Evolutionary conservation across 1,140 invertebrate genomes (phyloP).

Genomic region (Drosophila watanabei): DNA sequence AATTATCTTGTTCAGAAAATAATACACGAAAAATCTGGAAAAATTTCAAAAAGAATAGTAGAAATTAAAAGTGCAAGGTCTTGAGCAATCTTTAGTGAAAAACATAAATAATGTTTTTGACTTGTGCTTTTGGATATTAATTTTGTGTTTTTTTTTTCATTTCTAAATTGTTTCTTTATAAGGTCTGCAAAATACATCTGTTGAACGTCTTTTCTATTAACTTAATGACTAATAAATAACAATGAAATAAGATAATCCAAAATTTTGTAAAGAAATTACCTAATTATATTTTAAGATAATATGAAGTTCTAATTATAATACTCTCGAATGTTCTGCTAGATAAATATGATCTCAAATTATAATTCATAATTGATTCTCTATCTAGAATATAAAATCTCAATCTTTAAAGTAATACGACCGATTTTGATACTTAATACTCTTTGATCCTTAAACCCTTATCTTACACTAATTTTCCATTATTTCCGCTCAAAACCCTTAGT

Average conservation of each 20-base stretch:
- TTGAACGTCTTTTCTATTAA: background rate
- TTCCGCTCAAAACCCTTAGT: slow-evolving; percentile 30
- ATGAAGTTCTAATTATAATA: background rate
- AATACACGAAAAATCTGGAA: background rate
- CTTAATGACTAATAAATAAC: background rate
- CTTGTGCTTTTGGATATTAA: background rate
- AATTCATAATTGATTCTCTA: background rate
- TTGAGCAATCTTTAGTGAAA: background rate
- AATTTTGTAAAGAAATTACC: too few relatives aligned
- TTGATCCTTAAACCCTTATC: background rate
- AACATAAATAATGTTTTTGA: background rate
- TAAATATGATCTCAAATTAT: background rate
- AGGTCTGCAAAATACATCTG: background rate
- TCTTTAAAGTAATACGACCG: too few relatives aligned
- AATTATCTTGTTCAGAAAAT: too few relatives aligned
- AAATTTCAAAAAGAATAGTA: too few relatives aligned
- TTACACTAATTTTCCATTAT: background rate
- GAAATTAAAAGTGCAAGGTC: too few relatives aligned
- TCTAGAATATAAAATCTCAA: background rate
- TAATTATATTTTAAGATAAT: background rate
- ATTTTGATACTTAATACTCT: too few relatives aligned
- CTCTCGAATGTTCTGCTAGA: background rate
- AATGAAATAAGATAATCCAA: background rate
- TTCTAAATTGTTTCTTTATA: background rate
- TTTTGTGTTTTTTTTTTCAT: background rate